A percentile compares a stretch with the other conserved stretches of the same genome.
These are phyloP conservation scores for Glandiceps talaboti DNA, from an alignment of 53 echinoderm and acorn worm genomes.

Conservation along the genomic window DNA sequence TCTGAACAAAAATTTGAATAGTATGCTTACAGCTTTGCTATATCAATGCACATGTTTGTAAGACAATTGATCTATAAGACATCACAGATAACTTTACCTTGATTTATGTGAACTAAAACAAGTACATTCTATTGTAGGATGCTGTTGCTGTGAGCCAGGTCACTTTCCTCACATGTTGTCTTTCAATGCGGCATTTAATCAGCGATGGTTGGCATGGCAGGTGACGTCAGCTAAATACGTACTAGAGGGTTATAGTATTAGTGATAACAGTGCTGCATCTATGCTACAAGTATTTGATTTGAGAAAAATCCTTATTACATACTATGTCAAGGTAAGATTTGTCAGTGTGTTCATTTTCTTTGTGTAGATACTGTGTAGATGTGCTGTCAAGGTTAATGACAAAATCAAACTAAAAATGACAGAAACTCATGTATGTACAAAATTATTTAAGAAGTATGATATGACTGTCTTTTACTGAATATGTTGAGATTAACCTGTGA, in stretches of 20 bases:
- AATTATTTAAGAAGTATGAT: no score
- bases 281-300: slow-evolving; percentile 99
- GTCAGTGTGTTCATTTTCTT: background rate
- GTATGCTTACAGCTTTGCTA: no score
- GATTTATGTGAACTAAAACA: no score
- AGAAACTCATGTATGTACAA: no score
- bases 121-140: slow-evolving; percentile 31
- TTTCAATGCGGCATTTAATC: slow-evolving; percentile 93
- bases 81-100: no score
- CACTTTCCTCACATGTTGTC: slow-evolving; percentile 82
- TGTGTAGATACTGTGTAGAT: no score
- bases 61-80: background rate
- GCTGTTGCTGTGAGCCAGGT: slow-evolving; percentile 94
- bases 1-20: no score
- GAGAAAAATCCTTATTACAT: slow-evolving; percentile 97
- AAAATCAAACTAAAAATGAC: no score
- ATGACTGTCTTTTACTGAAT: no score
- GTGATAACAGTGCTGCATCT: slow-evolving; percentile 95
- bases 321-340: slow-evolving; percentile 87
- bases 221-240: slow-evolving; percentile 97
- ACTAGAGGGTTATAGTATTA: slow-evolving; percentile 88
- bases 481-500: no score
- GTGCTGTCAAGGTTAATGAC: no score
- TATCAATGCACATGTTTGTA: slow-evolving; percentile 1
- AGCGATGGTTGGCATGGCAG: slow-evolving; percentile 98